Evolutionary conservation across 2,797 vertebrate genomes (phyloP), one percentile per base, ranked within the genome.

Genomic region (Leptodactylus fallax): DNA sequence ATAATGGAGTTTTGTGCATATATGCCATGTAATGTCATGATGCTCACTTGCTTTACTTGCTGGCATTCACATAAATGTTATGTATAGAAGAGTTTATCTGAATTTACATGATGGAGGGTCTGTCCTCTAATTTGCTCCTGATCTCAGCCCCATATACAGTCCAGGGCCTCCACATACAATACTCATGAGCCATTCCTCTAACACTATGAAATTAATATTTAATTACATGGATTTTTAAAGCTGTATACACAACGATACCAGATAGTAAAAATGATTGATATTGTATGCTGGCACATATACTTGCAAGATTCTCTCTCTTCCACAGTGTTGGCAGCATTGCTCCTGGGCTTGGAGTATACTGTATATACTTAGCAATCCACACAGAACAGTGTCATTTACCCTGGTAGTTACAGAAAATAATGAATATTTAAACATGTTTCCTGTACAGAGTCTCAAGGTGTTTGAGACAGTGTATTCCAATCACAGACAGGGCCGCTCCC

Each of bases 401-500:
- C 67, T 55, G 17, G 23, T 71, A 77, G 61, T 51, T 58, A 47
- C 56, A 79, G 49, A n/a, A 63, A 36, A 47, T 55, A 63, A 79
- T 86, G 49, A 86, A 86, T 80, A 86, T 86, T 78, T 86, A 69
- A 65, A 58, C 60, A 69, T 51, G 10, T 51, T 71, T 80, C 79
- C 19, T 80, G 56, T 63, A 60, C 19, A 0, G 25, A 55, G 67
- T 74, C 79, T 60, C 53, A 7, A 88, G 61, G 51, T 36, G 81
- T 88, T 69, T 86, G 49, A 17, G 11, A n/a, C 47, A 10, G 16
- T 19, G 56, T 63, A 49, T 79, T 77, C 23, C 45, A 88, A 79
- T 63, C 79, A 87, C 90, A 91, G 91, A 89, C 67, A 89, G 83
- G 71, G 47, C 79, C 60, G 36, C 74, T 91, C 87, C 83, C 74